Evolutionary conservation across 2,797 vertebrate species (phyloP).

Genomic region (Heterohyrax brucei): DNA sequence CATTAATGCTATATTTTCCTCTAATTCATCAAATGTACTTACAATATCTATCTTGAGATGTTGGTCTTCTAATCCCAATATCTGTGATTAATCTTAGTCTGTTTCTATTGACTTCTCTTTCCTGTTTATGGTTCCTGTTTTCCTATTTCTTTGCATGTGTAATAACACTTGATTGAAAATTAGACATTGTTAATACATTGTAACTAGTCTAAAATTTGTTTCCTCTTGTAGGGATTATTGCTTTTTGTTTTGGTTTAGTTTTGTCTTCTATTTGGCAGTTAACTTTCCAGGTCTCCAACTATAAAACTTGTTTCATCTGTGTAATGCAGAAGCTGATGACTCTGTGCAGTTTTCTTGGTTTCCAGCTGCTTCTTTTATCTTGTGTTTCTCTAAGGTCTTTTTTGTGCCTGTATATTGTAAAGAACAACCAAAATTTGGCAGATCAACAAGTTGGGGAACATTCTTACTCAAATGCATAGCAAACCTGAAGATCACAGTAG

Average conservation of each 20-base stretch:
- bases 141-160: background rate
- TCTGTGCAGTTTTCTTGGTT: background rate
- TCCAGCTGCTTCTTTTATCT: background rate
- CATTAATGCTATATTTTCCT: background rate
- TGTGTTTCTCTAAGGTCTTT: background rate
- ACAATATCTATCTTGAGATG: background rate
- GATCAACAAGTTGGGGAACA: background rate
- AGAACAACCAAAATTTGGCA: background rate
- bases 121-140: background rate
- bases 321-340: background rate
- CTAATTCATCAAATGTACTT: too few species aligned
- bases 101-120: slow-evolving; percentile 20
- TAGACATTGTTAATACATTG: background rate
- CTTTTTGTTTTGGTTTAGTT: background rate
- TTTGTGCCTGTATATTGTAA: background rate
- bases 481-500: background rate
- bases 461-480: background rate
- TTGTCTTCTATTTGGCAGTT: too few species aligned
- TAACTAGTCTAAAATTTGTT: slow-evolving; percentile 16
- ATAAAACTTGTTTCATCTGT: background rate
- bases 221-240: background rate
- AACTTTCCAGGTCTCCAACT: background rate
- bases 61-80: background rate
- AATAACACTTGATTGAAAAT: background rate
- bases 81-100: background rate